phyloP scores from a whole-genome alignment of 1,140 invertebrate genomes.

The Zelostemma sp. region DNA sequence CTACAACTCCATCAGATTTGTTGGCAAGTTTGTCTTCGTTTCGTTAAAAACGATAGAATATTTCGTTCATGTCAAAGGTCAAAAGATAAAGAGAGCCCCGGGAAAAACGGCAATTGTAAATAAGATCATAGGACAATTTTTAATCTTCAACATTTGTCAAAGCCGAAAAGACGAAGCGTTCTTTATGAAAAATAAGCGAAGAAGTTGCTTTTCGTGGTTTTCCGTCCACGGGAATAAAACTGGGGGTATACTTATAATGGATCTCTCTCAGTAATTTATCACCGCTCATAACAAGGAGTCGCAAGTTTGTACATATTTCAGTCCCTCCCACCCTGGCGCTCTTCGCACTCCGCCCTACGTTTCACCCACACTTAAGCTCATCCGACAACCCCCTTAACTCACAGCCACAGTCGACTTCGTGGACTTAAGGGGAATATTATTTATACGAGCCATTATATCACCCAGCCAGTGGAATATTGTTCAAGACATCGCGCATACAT shows the following conservation, averaged over 20 bases:
- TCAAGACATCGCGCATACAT: constrained; percentile 65
- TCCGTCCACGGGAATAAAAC: constrained; percentile 13
- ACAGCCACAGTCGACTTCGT: constrained; percentile 15
- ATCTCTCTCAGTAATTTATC: constrained; percentile 57
- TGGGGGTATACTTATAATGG: constrained; percentile 52
- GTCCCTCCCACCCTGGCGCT: constrained; percentile 29
- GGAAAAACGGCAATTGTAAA: too few species aligned
- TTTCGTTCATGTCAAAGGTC: too few species aligned
- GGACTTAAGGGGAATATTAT: constrained; percentile 52
- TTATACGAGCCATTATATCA: constrained; percentile 63
- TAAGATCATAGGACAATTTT: too few species aligned
- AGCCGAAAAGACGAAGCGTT: not conserved
- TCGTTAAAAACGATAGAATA: too few species aligned
- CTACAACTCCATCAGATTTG: too few species aligned
- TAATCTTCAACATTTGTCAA: too few species aligned
- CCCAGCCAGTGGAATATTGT: constrained; percentile 63
- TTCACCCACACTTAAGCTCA: constrained; percentile 5
- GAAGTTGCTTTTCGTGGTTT: constrained; percentile 7
- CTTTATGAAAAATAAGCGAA: constrained; percentile 5
- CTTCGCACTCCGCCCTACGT: constrained; percentile 19
- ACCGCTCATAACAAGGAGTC: constrained; percentile 62
- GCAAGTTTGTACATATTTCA: constrained; percentile 64
- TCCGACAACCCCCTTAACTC: constrained; percentile 7
- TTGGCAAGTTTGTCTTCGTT: too few species aligned
- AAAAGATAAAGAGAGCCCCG: too few species aligned